Conservation (phyloP, 2,888 invertebrate species). For the Barypeithes pellucidus region DNA sequence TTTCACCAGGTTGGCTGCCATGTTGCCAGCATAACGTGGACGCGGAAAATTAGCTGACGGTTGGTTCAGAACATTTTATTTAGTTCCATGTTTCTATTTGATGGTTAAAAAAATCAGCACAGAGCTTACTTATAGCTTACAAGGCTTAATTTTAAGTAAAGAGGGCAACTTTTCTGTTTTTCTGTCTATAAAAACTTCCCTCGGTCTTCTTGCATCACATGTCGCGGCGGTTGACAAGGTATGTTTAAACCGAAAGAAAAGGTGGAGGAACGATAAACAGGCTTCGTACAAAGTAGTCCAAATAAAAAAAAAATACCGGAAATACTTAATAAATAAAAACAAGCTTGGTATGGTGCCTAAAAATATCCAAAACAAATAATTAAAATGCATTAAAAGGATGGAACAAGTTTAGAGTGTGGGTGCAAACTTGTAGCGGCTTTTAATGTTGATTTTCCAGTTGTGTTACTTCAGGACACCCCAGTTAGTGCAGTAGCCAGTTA, state of each 20-base stretch:
- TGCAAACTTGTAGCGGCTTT: constrained; percentile 49
- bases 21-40: too few species aligned
- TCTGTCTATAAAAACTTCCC: too few species aligned
- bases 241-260: neutral
- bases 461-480: constrained; percentile 62
- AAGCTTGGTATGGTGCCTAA: constrained; percentile 41
- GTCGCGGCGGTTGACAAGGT: too few species aligned
- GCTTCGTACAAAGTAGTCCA: neutral
- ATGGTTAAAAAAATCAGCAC: too few species aligned
- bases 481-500: constrained; percentile 61
- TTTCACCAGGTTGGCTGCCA: too few species aligned
- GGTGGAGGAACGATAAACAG: neutral
- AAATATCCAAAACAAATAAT: constrained; percentile 52
- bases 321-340: constrained; percentile 33
- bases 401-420: constrained; percentile 52
- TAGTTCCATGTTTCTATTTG: too few species aligned
- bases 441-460: constrained; percentile 64
- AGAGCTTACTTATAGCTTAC: too few species aligned
- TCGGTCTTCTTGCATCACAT: too few species aligned
- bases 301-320: constrained; percentile 28
- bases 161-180: too few species aligned
- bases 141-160: too few species aligned
- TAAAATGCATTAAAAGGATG: constrained; percentile 49
- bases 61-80: too few species aligned
- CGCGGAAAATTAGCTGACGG: too few species aligned